Conservation (phyloP, 1,140 invertebrate genomes). For the Zaprionus capensis region DNA sequence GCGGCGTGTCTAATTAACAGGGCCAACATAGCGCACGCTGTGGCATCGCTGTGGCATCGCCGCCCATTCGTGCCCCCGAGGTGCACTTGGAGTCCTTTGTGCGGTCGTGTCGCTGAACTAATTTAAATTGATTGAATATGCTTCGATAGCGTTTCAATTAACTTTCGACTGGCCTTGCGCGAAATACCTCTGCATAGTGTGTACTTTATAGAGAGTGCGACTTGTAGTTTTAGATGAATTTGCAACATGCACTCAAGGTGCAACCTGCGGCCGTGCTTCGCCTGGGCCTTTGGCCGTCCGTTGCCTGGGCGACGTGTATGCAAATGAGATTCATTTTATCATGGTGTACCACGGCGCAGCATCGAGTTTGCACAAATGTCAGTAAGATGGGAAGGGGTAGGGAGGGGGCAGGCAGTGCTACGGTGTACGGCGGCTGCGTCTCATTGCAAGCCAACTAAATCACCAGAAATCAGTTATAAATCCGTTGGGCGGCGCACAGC, state of each 20-base stretch:
- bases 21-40: slow-evolving; percentile 37
- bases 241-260: slow-evolving; percentile 56
- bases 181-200: background rate
- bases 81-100: slow-evolving; percentile 48
- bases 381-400: slow-evolving; percentile 54
- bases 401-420: background rate
- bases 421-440: slow-evolving; percentile 32
- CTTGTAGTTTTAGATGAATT: slow-evolving; percentile 4
- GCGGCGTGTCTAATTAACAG: slow-evolving; percentile 69
- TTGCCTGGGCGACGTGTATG: slow-evolving; percentile 14
- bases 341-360: slow-evolving; percentile 47
- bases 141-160: slow-evolving; percentile 81
- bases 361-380: slow-evolving; percentile 63
- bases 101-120: slow-evolving; percentile 63
- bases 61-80: background rate
- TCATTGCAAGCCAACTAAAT: slow-evolving; percentile 77
- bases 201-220: background rate
- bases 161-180: slow-evolving; percentile 70
- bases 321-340: slow-evolving; percentile 69
- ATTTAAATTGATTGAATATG: slow-evolving; percentile 83
- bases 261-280: slow-evolving; percentile 6
- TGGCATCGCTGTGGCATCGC: slow-evolving; percentile 2
- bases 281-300: background rate
- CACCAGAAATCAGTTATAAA: slow-evolving; percentile 82
- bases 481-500: slow-evolving; percentile 62